Base-by-base conservation (phyloP, 1,140 invertebrate species). In the Samia ricini region DNA sequence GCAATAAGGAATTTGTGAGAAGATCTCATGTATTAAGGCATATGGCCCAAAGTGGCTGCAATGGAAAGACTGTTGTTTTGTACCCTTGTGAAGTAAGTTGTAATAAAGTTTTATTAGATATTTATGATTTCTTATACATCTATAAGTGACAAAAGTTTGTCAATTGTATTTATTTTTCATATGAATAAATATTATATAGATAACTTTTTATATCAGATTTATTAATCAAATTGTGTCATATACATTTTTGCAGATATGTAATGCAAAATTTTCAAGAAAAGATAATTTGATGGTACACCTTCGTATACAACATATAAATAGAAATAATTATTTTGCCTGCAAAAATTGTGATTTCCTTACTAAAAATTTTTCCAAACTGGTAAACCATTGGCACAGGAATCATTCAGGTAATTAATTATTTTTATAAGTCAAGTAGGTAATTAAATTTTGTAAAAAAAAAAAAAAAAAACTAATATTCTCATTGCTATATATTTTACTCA, bases 211-310 rank as follows among this genome's bases (percentile, higher is more conserved):
- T 42, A 42, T 10, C 36, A 42, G 36, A 42, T 10, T 42, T n/a
- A 42, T 42, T 42, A n/a, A 12, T 2, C 20, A 7, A 52, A 8
- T n/a, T 52, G 10, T 15, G 15, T 24, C 20, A 55, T 55, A n/a
- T 55, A 56, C n/a, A 63, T 66, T 36, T 61, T 77, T 76, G 52
- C 69, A 89, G 87, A 88, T 89, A 58, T 89, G 87, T 62, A 20
- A 70, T 59, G 66, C 75, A 59, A 66, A 50, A 33, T 89, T 88
- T 66, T 69, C 82, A 15, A 77, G 87, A 60, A 85, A 88, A 66
- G 86, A 89, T 62, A 89, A 89, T 60, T 72, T 89, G 57, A 78
- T 85, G 71, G 83, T 84, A 0, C 87, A 89, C 56, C 69, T 89
- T 7, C 60, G 84, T 15, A 21, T 71, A 15, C 81, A 85, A 64